Evolutionary conservation across 2,113 vertebrate species (phyloP).

Genomic region (Acrocephalus arundinaceus): DNA sequence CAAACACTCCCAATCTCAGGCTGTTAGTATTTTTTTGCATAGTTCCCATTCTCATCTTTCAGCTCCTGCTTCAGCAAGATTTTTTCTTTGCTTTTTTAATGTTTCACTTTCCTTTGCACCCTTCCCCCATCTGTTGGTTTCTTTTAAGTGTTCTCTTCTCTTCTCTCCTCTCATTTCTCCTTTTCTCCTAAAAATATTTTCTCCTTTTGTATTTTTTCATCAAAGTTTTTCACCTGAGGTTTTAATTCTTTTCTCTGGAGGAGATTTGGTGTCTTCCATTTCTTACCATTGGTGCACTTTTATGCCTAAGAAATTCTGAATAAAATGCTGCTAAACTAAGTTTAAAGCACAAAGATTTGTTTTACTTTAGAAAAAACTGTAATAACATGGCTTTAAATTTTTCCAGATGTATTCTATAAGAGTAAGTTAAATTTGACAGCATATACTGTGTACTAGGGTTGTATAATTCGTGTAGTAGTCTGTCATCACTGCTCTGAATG

Average conservation of each 20-base stretch:
- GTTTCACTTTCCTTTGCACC: not conserved
- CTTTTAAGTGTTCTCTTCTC: not conserved
- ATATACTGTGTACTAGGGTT: not conserved
- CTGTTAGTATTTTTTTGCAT: constrained; percentile 5
- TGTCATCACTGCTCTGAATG: not conserved
- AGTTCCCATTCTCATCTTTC: not conserved
- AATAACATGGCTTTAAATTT: not conserved
- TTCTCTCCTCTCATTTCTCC: not conserved
- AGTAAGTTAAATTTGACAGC: not conserved
- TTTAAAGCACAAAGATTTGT: not conserved
- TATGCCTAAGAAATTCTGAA: not conserved
- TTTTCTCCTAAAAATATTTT: not conserved
- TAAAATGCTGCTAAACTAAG: not conserved
- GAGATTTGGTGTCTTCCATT: not conserved
- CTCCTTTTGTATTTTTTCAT: not conserved
- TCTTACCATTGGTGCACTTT: not conserved
- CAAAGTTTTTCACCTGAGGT: not conserved
- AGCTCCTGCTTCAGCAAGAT: not conserved
- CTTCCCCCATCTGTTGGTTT: not conserved
- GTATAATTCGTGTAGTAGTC: not conserved
- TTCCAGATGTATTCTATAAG: not conserved
- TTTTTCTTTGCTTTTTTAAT: not conserved
- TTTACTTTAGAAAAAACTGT: not conserved
- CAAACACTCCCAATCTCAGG: not conserved
- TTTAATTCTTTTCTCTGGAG: not conserved